Evolutionary conservation across 2,888 invertebrate genomes (phyloP).

Genomic region (Drosophila borborema): DNA sequence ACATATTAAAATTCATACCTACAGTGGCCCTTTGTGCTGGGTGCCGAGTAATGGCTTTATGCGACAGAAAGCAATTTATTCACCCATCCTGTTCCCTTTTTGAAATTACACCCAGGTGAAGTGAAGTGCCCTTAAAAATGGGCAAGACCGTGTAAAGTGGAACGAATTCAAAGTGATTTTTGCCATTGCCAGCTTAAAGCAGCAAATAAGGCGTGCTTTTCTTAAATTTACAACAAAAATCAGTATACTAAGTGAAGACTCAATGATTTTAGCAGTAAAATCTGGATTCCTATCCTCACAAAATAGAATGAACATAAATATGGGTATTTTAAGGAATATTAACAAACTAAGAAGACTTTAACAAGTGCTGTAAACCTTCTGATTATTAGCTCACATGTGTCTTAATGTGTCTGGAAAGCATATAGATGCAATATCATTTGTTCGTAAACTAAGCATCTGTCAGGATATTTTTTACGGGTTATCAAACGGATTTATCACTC

Average conservation of each 20-base stretch:
- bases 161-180: slow-evolving; percentile 31
- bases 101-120: slow-evolving; percentile 46
- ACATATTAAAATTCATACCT: slow-evolving; percentile 73
- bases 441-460: background rate
- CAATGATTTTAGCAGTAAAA: background rate
- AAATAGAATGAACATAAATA: background rate
- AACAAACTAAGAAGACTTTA: background rate
- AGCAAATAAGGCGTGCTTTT: background rate
- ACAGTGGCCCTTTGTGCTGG: slow-evolving; percentile 47
- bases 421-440: background rate
- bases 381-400: background rate
- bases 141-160: slow-evolving; percentile 5
- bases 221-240: background rate
- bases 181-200: slow-evolving; percentile 28
- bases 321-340: background rate
- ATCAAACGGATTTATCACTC: slow-evolving; percentile 22
- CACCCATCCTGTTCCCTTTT: slow-evolving; percentile 72
- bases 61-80: slow-evolving; percentile 77
- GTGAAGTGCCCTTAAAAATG: slow-evolving; percentile 32
- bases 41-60: slow-evolving; percentile 69
- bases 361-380: background rate
- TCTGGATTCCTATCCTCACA: background rate
- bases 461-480: background rate
- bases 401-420: background rate
- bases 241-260: background rate